Percentiles rank a stretch among this genome's conserved stretches.
These are phyloP conservation scores for Isoperla grammatica DNA, from an alignment of 2,888 invertebrate genomes.

Conservation along the genomic window DNA sequence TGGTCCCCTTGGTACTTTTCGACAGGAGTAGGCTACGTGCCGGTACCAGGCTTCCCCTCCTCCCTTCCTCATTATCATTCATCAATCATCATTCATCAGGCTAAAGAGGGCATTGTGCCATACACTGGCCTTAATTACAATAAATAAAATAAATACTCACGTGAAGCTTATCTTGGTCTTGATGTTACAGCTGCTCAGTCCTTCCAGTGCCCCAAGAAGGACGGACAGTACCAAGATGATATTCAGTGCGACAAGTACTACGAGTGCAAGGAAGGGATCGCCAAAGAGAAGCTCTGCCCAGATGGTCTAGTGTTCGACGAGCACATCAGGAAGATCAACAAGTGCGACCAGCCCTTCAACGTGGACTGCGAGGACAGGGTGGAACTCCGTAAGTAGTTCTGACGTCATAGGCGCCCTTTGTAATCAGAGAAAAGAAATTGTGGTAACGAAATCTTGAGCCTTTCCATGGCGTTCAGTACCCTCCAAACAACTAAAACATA, in stretches of 20 bases:
- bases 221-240: slow-evolving; percentile 74
- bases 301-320: slow-evolving; percentile 88
- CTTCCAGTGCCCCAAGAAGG: slow-evolving; percentile 71
- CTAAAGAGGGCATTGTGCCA: too few relatives aligned
- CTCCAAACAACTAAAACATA: too few relatives aligned
- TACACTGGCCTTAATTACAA: too few relatives aligned
- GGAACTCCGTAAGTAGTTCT: slow-evolving; percentile 81
- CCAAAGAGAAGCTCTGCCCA: slow-evolving; percentile 72
- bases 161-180: too few relatives aligned
- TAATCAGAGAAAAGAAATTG: neutral
- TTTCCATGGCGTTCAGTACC: too few relatives aligned
- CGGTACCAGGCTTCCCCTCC: too few relatives aligned
- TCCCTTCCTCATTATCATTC: too few relatives aligned
- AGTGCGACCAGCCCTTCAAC: slow-evolving; percentile 89
- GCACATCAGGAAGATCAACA: slow-evolving; percentile 77
- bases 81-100: too few relatives aligned
- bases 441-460: too few relatives aligned
- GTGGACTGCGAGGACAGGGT: slow-evolving; percentile 85
- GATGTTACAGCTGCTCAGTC: slow-evolving; percentile 17
- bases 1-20: too few relatives aligned
- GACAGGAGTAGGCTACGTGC: too few relatives aligned
- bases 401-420: neutral
- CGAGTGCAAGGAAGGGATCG: slow-evolving; percentile 66
- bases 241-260: slow-evolving; percentile 84
- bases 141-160: too few relatives aligned